phyloP scores from a whole-genome alignment of 92 coral and sea anemone species.

The Parazoanthus darwini region DNA sequence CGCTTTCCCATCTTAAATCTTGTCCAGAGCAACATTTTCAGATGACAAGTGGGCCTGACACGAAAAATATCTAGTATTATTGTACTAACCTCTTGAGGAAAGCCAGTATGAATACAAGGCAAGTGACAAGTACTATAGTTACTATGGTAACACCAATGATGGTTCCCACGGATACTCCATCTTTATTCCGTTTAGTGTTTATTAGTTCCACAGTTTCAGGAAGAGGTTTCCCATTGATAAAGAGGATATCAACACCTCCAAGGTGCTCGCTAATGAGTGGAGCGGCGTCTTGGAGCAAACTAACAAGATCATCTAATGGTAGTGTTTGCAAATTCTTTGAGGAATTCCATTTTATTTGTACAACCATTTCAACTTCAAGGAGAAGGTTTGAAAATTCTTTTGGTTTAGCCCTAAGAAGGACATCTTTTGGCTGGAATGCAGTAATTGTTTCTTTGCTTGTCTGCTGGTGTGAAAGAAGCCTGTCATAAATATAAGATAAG shows the following conservation, averaged over 20 bases:
- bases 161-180: not conserved
- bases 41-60: too few relatives aligned
- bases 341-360: not conserved
- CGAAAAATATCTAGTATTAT: too few relatives aligned
- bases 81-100: conserved; percentile 22
- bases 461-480: not conserved
- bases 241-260: conserved; percentile 10
- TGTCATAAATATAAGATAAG: not conserved
- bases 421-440: not conserved
- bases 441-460: not conserved
- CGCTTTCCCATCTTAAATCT: too few relatives aligned
- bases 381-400: conserved; percentile 27
- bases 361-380: conserved; percentile 26
- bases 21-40: too few relatives aligned
- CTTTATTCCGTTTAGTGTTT: not conserved
- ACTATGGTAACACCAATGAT: conserved; percentile 12
- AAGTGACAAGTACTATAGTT: not conserved
- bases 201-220: not conserved
- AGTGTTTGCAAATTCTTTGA: not conserved
- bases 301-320: not conserved
- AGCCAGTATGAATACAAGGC: not conserved
- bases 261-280: not conserved
- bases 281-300: conserved; percentile 33
- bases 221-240: conserved; percentile 15
- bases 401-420: conserved; percentile 16